Percentiles rank a stretch among this genome's conserved stretches.
phyloP scores from a whole-genome alignment of 2,888 invertebrate species.

The Aspidiotus rigidus region DNA sequence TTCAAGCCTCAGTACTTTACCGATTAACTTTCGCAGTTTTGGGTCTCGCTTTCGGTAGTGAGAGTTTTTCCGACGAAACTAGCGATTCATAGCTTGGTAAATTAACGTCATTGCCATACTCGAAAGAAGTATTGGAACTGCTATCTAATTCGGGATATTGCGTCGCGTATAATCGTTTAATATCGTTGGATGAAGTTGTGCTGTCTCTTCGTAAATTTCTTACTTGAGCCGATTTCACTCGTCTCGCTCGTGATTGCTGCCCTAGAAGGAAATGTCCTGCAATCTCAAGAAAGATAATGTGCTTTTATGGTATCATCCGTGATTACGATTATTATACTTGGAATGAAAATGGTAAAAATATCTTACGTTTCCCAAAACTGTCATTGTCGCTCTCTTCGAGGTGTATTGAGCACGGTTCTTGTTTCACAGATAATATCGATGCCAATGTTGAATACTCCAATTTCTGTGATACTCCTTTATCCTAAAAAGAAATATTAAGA shows the following conservation, averaged over 20 bases:
- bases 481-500: background rate
- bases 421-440: constrained; percentile 12
- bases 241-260: constrained; percentile 42
- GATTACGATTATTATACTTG: no score
- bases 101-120: constrained; percentile 35
- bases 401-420: constrained; percentile 21
- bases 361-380: constrained; percentile 20
- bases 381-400: constrained; percentile 53
- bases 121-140: constrained; percentile 38
- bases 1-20: constrained; percentile 39
- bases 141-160: constrained; percentile 35
- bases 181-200: constrained; percentile 30
- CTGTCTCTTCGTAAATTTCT: constrained; percentile 29
- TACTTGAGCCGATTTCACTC: constrained; percentile 43
- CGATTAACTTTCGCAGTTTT: constrained; percentile 42
- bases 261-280: constrained; percentile 18
- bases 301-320: no score
- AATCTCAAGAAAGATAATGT: background rate
- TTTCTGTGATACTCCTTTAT: background rate
- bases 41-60: constrained; percentile 36
- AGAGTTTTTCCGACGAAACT: constrained; percentile 39
- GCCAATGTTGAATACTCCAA: constrained; percentile 1
- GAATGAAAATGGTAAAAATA: no score
- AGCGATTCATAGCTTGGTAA: constrained; percentile 36
- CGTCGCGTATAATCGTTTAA: constrained; percentile 35